Evolutionary conservation across 2,797 vertebrate genomes (phyloP).

Genomic region (Bradypodion ventrale): DNA sequence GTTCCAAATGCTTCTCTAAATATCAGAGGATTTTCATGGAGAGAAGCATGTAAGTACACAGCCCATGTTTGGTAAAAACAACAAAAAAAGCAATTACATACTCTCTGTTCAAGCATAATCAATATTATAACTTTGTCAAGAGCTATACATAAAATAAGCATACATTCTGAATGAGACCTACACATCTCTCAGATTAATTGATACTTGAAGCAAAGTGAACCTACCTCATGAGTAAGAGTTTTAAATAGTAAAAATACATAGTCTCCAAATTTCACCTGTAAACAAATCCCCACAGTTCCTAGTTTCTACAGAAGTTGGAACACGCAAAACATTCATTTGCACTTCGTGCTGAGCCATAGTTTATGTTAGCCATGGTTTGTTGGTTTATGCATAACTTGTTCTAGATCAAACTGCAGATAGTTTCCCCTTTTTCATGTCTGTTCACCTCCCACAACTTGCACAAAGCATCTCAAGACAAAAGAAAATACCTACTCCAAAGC

Average conservation of each 20-base stretch:
- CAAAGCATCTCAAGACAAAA: background rate
- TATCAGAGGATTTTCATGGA: background rate
- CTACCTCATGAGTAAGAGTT: background rate
- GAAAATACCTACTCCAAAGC: no score
- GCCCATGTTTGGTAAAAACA: background rate
- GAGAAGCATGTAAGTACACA: background rate
- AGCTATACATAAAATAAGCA: background rate
- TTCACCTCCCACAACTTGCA: background rate
- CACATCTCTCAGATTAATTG: background rate
- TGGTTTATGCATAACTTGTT: background rate
- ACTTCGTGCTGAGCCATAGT: background rate
- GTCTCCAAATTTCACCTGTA: background rate
- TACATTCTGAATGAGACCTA: background rate
- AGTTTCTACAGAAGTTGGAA: background rate
- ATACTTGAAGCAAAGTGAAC: background rate
- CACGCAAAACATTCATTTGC: background rate
- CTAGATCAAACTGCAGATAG: background rate
- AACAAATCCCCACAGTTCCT: background rate
- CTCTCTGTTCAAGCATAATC: background rate
- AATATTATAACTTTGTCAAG: background rate
- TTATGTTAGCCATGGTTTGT: background rate
- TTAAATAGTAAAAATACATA: background rate
- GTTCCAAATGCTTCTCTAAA: background rate
- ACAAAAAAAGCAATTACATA: background rate
- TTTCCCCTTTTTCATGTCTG: background rate